Base-by-base conservation (phyloP, 2,888 invertebrate species). In the Meteorus cinctellus region DNA sequence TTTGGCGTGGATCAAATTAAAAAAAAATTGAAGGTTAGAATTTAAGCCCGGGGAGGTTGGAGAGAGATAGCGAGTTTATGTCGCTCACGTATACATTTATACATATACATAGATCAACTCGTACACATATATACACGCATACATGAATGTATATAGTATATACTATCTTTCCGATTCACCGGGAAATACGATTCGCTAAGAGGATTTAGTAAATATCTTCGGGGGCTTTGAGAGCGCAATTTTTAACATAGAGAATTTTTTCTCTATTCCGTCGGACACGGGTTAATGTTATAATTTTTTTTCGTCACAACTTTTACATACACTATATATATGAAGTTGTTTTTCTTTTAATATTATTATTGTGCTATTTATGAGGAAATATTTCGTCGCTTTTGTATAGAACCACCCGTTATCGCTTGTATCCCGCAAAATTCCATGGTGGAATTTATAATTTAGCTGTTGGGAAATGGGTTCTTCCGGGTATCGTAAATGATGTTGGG, bases 141-240 rank as follows among this genome's bases (percentile, higher is more conserved):
- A 41, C 12, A 41, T 41, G 41, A 31, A 16, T 48, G n/a, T n/a
- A 24, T 8, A 51, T 31, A 31, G n/a, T 59, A 45, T 55, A 34
- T n/a, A 36, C 62, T 75, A 70, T 75, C 34, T 76, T 72, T 66
- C 55, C 65, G 45, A 67, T 76, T 76, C 65, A 72, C 67, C 72
- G 72, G 60, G 62, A 69, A 76, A 76, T 76, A 68, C 72, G 60
- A 76, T 72, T 67, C 76, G 67, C 71, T 76, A 76, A 76, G 72
- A 72, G 76, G 76, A 76, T 76, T 76, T 76, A 72, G 34, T 72
- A 60, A 72, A 72, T 69, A 76, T 76, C 67, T 72, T 71, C 45
- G 16, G 16, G 55, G 24, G 41, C 75, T 31, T 55, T 51, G 41
- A 66, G 36, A 51, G 66, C 66, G 19, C 71, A 55, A 75, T 75